A percentile compares a stretch with the other conserved stretches of the same genome.
Evolutionary conservation across 2,113 vertebrate species (phyloP).

Genomic region (Ibidorhyncha struthersii): DNA sequence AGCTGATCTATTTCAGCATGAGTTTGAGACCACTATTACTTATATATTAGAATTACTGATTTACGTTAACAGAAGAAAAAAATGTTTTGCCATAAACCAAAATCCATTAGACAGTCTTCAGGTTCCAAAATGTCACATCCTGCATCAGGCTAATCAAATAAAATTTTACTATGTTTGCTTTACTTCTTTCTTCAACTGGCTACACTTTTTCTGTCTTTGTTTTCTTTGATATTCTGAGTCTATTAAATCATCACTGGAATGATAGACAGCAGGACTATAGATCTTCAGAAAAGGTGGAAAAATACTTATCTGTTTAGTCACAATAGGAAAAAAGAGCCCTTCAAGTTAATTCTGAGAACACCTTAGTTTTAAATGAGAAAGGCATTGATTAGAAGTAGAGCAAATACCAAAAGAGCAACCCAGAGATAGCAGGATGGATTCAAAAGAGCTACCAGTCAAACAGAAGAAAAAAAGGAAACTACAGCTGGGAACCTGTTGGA

Average conservation of each 20-base stretch:
- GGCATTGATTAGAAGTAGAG: slow-evolving; percentile 58
- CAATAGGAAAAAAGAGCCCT: slow-evolving; percentile 7
- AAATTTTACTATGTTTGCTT: background rate
- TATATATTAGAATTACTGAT: background rate
- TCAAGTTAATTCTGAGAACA: slow-evolving; percentile 15
- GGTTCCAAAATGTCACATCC: background rate
- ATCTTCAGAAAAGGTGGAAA: slow-evolving; percentile 11
- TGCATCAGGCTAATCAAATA: background rate
- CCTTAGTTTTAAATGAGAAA: slow-evolving; percentile 58
- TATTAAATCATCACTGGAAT: slow-evolving; percentile 5
- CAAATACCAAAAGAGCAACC: slow-evolving; percentile 33
- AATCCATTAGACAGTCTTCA: background rate
- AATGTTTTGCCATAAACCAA: background rate
- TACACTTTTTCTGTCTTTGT: background rate
- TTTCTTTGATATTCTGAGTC: background rate
- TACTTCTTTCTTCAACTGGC: background rate
- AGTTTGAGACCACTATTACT: background rate
- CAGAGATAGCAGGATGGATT: slow-evolving; percentile 20
- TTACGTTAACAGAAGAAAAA: background rate
- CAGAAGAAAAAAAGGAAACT: slow-evolving; percentile 67
- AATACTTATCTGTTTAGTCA: slow-evolving; percentile 28
- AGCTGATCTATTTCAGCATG: background rate
- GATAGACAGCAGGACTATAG: slow-evolving; percentile 14
- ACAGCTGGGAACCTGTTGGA: slow-evolving; percentile 61
- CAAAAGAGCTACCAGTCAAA: slow-evolving; percentile 58